Evolutionary conservation across 2,797 vertebrate genomes (phyloP).

Genomic region (Leptoclinus maculatus): DNA sequence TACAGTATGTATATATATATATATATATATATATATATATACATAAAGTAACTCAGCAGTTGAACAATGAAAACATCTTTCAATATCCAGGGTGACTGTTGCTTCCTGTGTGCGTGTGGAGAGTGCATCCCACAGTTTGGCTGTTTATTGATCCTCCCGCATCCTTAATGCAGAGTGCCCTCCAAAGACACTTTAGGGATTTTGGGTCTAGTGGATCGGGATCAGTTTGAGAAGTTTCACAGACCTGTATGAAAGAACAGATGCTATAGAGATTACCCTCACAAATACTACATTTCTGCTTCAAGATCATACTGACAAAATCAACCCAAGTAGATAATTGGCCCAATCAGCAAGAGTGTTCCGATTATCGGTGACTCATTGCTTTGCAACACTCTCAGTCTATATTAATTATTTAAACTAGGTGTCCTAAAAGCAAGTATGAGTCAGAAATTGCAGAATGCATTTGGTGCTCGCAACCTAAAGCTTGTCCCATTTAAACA

Average conservation of each 20-base stretch:
- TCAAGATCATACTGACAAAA: background rate
- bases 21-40: too few species aligned
- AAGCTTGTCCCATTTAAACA: background rate
- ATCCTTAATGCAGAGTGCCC: slow-evolving; percentile 8
- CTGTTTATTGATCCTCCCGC: slow-evolving; percentile 19
- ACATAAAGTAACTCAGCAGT: background rate
- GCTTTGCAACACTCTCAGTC: background rate
- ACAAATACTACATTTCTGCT: background rate
- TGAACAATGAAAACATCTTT: background rate
- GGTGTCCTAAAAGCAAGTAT: background rate
- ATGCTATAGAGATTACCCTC: background rate
- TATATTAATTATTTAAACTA: slow-evolving; percentile 2
- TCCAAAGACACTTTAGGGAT: background rate
- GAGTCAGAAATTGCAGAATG: background rate
- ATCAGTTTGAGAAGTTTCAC: background rate
- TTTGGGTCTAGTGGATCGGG: background rate
- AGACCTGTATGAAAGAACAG: background rate
- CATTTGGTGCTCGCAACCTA: background rate
- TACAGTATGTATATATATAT: background rate
- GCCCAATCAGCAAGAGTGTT: background rate
- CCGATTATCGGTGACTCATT: background rate
- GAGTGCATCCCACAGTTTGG: slow-evolving; percentile 6
- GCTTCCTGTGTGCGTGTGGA: background rate
- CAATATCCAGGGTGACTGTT: background rate
- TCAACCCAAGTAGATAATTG: background rate